phyloP scores from a whole-genome alignment of 2,888 invertebrate genomes.

The Pristionchus mayeri region DNA sequence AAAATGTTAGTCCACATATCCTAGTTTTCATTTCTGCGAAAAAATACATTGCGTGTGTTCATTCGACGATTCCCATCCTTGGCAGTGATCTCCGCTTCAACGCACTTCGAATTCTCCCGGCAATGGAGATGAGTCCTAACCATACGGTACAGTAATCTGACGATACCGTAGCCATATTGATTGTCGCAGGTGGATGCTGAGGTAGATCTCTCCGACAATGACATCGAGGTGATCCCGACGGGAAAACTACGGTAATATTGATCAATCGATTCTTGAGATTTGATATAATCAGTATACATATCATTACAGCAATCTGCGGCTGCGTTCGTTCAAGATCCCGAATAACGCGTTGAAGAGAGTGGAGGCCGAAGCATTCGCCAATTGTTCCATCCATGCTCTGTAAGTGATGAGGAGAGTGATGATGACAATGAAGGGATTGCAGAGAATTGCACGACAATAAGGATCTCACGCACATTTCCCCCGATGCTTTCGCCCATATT shows the following conservation, averaged over 20 bases:
- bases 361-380: slow-evolving; percentile 64
- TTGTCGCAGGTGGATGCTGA: slow-evolving; percentile 43
- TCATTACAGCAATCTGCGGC: slow-evolving; percentile 55
- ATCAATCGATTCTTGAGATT: neutral
- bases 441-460: slow-evolving; percentile 65
- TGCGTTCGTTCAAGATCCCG: slow-evolving; percentile 56
- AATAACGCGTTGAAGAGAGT: slow-evolving; percentile 62
- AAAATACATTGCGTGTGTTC: neutral
- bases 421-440: too few species aligned
- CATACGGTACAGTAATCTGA: slow-evolving; percentile 10
- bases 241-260: slow-evolving; percentile 1
- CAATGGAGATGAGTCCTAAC: slow-evolving; percentile 52
- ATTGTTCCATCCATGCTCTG: slow-evolving; percentile 65
- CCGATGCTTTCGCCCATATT: slow-evolving; percentile 65
- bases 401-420: too few species aligned
- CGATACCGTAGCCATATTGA: neutral
- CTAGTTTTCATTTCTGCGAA: neutral
- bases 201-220: slow-evolving; percentile 51
- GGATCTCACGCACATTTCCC: slow-evolving; percentile 58
- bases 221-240: slow-evolving; percentile 52
- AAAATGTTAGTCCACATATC: neutral
- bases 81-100: slow-evolving; percentile 57
- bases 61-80: neutral
- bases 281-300: too few species aligned
- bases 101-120: slow-evolving; percentile 51